Evolutionary conservation across 1,140 invertebrate genomes (phyloP), one percentile per base, ranked within the genome.

Genomic region (Drosophila sulfurigaster): DNA sequence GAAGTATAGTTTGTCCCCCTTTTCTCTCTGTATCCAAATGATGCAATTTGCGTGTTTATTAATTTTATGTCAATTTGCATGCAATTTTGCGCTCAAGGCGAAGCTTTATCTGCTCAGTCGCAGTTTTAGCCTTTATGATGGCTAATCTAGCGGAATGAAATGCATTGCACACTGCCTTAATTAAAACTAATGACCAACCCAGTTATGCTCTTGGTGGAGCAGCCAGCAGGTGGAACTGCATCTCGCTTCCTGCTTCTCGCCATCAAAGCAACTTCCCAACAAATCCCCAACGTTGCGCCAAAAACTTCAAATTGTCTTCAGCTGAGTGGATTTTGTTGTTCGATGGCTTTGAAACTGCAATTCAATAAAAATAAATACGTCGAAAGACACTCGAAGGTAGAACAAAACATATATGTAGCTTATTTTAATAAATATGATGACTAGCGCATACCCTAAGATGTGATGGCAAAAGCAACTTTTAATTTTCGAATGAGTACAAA

Each of bases 51-150:
- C 83, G 67, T 82, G 77, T 83, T 88, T 87, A 88, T 88, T 87
- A 87, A 87, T 88, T 82, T 83, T 66, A 87, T 87, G 83, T 83
- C 83, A 79, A 87, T 87, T 87, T 88, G 83, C 85, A 87, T 87
- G 83, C 80, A 80, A 88, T 88, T 83, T 78, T 58, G 20, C 30
- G 66, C 77, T 80, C 77, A 88, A 88, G 83, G 83, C 80, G 56
- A 88, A 66, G n/a, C 62, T 71, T 86, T 75, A 75, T 69, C 43
- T 43, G 5, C n/a, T 51, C 49, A 20, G 35, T 41, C 10, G 6
- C 16, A 57, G 54, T 57, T 60, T 69, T 69, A 15, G 58, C 56
- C 49, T 79, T 74, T 73, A 80, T 74, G 73, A 70, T 52, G 68
- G 35, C 75, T 88, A 77, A 79, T 88, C 71, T 88, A 67, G 65